phyloP scores from a whole-genome alignment of 1,140 invertebrate genomes.

The Leptinotarsa texana region DNA sequence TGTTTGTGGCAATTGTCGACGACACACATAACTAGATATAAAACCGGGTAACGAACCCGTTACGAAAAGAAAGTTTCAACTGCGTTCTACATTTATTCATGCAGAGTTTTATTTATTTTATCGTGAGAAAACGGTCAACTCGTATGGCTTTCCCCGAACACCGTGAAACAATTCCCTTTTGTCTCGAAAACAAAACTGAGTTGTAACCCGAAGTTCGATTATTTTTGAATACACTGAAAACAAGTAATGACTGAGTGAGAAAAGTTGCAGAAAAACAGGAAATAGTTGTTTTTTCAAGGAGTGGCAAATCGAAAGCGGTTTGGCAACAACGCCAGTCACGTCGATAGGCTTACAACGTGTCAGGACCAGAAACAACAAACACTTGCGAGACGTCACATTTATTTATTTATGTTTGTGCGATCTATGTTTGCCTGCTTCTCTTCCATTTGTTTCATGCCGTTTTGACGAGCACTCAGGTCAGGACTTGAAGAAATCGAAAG shows the following conservation, averaged over 20 bases:
- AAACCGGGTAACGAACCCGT: not conserved
- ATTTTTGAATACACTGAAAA: too few relatives aligned
- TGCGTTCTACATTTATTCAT: too few relatives aligned
- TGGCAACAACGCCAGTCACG: conserved; percentile 24
- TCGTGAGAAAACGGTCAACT: too few relatives aligned
- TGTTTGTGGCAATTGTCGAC: not conserved
- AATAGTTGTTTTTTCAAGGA: conserved; percentile 20
- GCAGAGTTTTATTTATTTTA: too few relatives aligned
- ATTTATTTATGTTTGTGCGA: not conserved
- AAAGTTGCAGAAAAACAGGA: not conserved
- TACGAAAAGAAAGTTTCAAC: not conserved
- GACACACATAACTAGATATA: not conserved
- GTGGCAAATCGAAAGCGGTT: conserved; percentile 14
- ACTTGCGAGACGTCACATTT: conserved; percentile 6
- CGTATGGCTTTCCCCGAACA: too few relatives aligned
- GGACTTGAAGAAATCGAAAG: not conserved
- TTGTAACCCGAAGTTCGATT: too few relatives aligned
- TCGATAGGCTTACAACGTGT: conserved; percentile 31
- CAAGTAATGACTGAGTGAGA: not conserved
- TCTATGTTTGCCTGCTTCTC: too few relatives aligned
- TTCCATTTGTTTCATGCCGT: too few relatives aligned
- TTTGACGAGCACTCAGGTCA: not conserved
- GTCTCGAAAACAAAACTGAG: too few relatives aligned
- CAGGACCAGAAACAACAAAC: conserved; percentile 17
- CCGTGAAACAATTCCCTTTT: too few relatives aligned